Evolutionary conservation across 2,113 vertebrate species (phyloP).

Genomic region (Rhea americana): DNA sequence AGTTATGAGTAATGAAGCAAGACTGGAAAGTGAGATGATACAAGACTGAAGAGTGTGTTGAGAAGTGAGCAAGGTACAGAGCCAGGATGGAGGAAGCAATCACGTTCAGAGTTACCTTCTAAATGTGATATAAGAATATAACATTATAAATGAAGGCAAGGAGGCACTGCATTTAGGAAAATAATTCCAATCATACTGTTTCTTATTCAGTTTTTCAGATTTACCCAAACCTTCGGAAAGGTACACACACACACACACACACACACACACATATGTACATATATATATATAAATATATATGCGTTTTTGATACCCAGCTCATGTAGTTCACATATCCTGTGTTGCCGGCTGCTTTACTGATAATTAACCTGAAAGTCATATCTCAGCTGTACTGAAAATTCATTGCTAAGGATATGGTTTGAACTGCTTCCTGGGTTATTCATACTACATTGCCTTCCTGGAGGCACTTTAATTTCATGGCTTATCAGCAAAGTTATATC

Average conservation of each 20-base stretch:
- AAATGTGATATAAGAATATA: background rate
- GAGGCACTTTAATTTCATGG: background rate
- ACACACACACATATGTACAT: no score
- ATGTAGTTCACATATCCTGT: background rate
- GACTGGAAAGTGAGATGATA: background rate
- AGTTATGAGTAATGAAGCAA: background rate
- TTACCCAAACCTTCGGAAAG: background rate
- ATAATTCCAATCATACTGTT: background rate
- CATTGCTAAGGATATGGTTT: background rate
- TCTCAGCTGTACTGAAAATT: background rate
- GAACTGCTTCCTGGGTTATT: background rate
- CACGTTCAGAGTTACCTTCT: background rate
- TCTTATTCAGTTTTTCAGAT: background rate
- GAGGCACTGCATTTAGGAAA: background rate
- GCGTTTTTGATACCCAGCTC: background rate
- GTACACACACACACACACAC: no score
- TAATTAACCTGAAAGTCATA: background rate
- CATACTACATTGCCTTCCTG: background rate
- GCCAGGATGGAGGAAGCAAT: background rate
- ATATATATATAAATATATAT: no score
- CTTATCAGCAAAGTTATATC: background rate
- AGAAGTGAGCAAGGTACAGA: background rate
- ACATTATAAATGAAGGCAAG: background rate
- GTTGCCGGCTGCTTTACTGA: background rate
- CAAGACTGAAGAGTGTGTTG: background rate